A percentile compares a stretch with the other conserved stretches of the same genome.
Conservation (phyloP, 2,888 invertebrate genomes). For the Vanessa cardui region DNA sequence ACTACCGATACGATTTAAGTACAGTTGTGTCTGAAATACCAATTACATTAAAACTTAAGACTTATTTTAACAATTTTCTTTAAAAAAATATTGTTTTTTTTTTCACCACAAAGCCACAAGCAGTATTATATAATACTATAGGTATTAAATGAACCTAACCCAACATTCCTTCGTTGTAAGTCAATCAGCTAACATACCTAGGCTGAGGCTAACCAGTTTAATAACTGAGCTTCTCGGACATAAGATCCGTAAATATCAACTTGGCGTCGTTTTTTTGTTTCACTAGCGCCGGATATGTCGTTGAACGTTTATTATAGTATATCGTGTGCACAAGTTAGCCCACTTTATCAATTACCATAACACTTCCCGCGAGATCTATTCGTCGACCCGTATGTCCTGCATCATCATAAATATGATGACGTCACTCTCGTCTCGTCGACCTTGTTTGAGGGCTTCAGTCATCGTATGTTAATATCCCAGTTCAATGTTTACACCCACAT, state of each 20-base stretch:
- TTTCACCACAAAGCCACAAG: background rate
- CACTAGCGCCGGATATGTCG: slow-evolving; percentile 53
- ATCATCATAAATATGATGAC: slow-evolving; percentile 67
- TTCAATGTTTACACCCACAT: slow-evolving; percentile 63
- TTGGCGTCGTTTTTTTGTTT: slow-evolving; percentile 14
- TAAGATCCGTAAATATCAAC: slow-evolving; percentile 42
- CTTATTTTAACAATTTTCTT: too few species aligned
- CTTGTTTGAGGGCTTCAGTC: slow-evolving; percentile 65
- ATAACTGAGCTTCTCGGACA: slow-evolving; percentile 46
- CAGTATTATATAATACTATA: background rate
- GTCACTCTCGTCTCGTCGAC: slow-evolving; percentile 59
- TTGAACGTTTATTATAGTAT: slow-evolving; percentile 47
- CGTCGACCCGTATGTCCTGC: slow-evolving; percentile 65
- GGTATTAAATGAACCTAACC: slow-evolving; percentile 7
- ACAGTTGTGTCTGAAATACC: too few species aligned
- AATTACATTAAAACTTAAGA: too few species aligned
- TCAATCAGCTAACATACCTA: slow-evolving; percentile 38
- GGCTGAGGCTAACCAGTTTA: slow-evolving; percentile 57
- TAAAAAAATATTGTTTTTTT: background rate
- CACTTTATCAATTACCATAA: slow-evolving; percentile 71
- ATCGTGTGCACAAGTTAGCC: slow-evolving; percentile 34
- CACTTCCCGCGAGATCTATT: slow-evolving; percentile 55
- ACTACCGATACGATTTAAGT: too few species aligned
- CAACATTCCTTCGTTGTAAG: slow-evolving; percentile 12
- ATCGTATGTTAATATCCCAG: slow-evolving; percentile 59